Percentiles rank a stretch among this genome's conserved stretches.
Conservation (phyloP, 2,797 vertebrate genomes). For the Octomys mimax region DNA sequence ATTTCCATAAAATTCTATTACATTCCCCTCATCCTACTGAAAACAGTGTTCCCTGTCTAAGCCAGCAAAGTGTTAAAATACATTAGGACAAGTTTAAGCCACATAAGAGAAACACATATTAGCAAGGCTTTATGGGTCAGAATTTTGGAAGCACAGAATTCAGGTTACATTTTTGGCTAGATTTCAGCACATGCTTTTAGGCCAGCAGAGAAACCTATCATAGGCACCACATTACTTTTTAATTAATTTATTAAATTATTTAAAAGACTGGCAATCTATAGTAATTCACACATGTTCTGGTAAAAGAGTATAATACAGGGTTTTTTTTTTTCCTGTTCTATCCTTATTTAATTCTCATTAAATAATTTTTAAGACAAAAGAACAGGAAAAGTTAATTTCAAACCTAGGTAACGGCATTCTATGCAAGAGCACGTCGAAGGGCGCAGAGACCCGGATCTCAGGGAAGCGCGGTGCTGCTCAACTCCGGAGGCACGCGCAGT, state of each 20-base stretch:
- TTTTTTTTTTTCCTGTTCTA: neutral
- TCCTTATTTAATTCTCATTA: neutral
- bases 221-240: neutral
- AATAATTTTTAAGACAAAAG: neutral
- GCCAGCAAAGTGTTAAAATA: neutral
- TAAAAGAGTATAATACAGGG: neutral
- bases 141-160: neutral
- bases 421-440: neutral
- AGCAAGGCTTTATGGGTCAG: conserved; percentile 14
- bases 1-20: conserved; percentile 12
- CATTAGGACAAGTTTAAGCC: neutral
- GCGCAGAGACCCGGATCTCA: neutral
- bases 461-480: neutral
- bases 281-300: neutral
- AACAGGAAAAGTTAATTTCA: neutral
- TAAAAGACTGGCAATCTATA: neutral
- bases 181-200: conserved; percentile 1
- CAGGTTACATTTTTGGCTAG: neutral
- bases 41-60: conserved; percentile 28
- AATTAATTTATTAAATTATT: neutral
- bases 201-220: conserved; percentile 3
- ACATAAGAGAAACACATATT: conserved; percentile 11
- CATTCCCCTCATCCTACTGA: neutral
- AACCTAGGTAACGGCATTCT: neutral
- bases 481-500: neutral